Percentiles rank a stretch among this genome's conserved stretches.
phyloP scores from a whole-genome alignment of 2,888 invertebrate genomes.

The Tortrix viridana region DNA sequence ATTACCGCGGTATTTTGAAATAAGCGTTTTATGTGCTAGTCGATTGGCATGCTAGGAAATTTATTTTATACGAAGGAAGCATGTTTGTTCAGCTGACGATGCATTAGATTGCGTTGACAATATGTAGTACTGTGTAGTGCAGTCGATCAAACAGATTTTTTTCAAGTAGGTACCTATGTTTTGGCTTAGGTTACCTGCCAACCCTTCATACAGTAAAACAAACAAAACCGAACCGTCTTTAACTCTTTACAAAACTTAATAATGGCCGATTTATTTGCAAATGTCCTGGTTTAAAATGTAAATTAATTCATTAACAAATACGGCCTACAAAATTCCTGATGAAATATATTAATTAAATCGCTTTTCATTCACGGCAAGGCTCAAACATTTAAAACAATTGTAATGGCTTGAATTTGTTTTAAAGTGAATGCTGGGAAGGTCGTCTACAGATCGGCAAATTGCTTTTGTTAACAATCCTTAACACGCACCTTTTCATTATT shows the following conservation, averaged over 20 bases:
- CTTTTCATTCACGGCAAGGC: conserved; percentile 23
- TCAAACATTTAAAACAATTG: conserved; percentile 26
- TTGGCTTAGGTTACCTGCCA: conserved; percentile 11
- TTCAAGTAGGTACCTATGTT: background rate
- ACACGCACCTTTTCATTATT: background rate
- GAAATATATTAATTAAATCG: conserved; percentile 33
- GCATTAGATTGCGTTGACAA: too few species aligned
- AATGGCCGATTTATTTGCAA: conserved; percentile 35
- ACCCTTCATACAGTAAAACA: conserved; percentile 21
- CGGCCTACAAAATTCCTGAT: conserved; percentile 32
- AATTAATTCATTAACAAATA: conserved; percentile 38
- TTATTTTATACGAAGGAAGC: too few species aligned
- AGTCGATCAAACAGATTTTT: too few species aligned
- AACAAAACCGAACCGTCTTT: conserved; percentile 24
- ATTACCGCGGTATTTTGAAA: too few species aligned
- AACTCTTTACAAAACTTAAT: conserved; percentile 30
- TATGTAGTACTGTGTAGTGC: too few species aligned
- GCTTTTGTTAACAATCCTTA: background rate
- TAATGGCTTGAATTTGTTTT: conserved; percentile 11
- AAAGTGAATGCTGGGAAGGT: conserved; percentile 3
- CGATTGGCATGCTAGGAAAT: too few species aligned
- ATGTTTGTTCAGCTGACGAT: too few species aligned
- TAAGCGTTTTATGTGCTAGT: too few species aligned
- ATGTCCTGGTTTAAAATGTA: conserved; percentile 32
- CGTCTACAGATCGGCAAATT: conserved; percentile 2